Base-by-base conservation (phyloP, 2,113 vertebrate species). In the Tapirus terrestris region DNA sequence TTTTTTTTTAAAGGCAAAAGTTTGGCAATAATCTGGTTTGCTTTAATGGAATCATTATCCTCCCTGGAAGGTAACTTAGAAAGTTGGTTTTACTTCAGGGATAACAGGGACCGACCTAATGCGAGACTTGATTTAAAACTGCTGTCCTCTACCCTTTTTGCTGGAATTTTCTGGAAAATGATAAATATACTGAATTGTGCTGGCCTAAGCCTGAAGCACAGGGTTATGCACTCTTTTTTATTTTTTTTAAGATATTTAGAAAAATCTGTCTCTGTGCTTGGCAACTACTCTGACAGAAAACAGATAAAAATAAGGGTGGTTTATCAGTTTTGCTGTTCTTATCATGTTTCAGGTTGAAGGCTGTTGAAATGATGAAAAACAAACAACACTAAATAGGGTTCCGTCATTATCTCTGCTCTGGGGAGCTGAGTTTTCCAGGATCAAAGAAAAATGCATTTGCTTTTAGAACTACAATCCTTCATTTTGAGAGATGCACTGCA, bases 281-380 rank as follows among this genome's bases (percentile, higher is more conserved):
- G 96, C 96, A 98, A 94, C 85, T 53, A 60, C 70, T 96, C 89
- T 4, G 95, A 95, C 94, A 96, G 94, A 97, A 97, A 98, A 77
- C 56, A 97, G 93, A 98, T 98, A 97, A 98, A 97, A 93, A 95
- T 96, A 97, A 93, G 96, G 93, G 83, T 96, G 86, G 94, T 97
- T 98, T 98, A 97, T 98, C 97, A 92, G 96, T 95, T 96, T 86
- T 87, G 92, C 97, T 96, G 97, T 95, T 97, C 94, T 98, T 98
- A 97, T 80, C 96, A 76, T 98, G 96, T 97, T 98, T 98, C 96
- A 87, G 86, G 92, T 97, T 98, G 98, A 98, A 97, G 58, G 94
- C 95, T 98, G 97, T 97, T 98, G 92, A 98, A 98, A 98, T 96
- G 96, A 97, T 97, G 94, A 96, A 94, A 97, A 98, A 96, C 93